phyloP scores from a whole-genome alignment of 2,797 vertebrate genomes.

The Girardinus metallicus region DNA sequence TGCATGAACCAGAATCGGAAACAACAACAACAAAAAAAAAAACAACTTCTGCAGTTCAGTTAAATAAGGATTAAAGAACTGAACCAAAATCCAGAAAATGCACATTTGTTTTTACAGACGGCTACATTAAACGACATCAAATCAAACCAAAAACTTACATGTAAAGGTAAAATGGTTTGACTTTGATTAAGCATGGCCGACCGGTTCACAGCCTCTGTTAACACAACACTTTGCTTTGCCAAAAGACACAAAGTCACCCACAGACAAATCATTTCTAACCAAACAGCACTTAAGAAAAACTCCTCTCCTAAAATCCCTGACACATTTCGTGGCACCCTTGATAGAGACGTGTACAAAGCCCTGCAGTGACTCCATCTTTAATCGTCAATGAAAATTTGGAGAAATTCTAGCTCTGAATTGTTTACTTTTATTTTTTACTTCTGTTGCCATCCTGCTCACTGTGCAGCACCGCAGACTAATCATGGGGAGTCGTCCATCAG shows the following conservation, averaged over 20 bases:
- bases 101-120: slow-evolving; percentile 28
- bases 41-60: slow-evolving; percentile 22
- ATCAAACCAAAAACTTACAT: slow-evolving; percentile 35
- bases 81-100: slow-evolving; percentile 22
- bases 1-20: slow-evolving; percentile 51
- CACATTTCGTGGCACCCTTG: background rate
- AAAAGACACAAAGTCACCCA: slow-evolving; percentile 56
- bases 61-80: slow-evolving; percentile 30
- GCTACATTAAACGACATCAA: slow-evolving; percentile 39
- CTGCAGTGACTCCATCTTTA: background rate
- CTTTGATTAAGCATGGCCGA: slow-evolving; percentile 26
- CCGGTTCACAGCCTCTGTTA: slow-evolving; percentile 25
- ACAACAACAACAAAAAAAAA: slow-evolving; percentile 7
- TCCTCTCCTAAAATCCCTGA: background rate
- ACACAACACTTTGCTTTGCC: slow-evolving; percentile 13
- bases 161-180: slow-evolving; percentile 12
- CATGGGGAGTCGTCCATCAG: background rate
- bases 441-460: background rate
- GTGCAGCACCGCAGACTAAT: background rate
- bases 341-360: background rate
- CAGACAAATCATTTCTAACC: slow-evolving; percentile 58
- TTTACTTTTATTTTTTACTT: background rate
- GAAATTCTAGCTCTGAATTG: background rate
- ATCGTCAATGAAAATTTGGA: background rate
- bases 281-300: slow-evolving; percentile 49